Evolutionary conservation across 1,140 invertebrate species (phyloP).

Genomic region (Pseudomyrmex gracilis): DNA sequence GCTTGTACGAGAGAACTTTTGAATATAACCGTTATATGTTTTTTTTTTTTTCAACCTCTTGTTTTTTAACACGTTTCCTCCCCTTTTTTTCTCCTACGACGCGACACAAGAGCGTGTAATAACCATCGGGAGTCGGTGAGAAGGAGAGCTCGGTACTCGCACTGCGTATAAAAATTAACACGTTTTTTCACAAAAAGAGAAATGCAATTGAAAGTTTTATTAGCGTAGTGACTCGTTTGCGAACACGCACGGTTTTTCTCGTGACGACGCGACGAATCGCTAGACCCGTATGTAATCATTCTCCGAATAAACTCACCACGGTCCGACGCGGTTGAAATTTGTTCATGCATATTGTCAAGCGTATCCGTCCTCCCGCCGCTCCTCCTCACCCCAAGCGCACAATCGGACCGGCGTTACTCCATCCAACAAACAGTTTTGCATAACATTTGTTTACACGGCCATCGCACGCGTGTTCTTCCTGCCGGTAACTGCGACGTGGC

Average conservation of each 20-base stretch:
- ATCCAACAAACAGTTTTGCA: constrained; percentile 35
- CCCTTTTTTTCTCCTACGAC: background rate
- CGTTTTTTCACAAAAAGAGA: constrained; percentile 27
- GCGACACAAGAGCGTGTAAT: constrained; percentile 44
- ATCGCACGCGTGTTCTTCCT: constrained; percentile 27
- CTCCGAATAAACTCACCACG: constrained; percentile 13
- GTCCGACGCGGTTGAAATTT: constrained; percentile 15
- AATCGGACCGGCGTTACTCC: background rate
- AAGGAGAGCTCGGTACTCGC: too few species aligned
- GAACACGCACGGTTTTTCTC: background rate
- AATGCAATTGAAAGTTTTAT: constrained; percentile 70
- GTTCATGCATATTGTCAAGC: constrained; percentile 33
- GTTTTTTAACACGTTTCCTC: background rate
- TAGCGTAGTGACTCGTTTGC: constrained; percentile 28
- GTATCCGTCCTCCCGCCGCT: background rate
- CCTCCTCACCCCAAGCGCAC: too few species aligned
- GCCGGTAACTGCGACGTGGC: background rate
- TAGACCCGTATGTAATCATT: constrained; percentile 26
- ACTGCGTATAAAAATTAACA: constrained; percentile 61
- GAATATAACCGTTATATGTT: too few species aligned
- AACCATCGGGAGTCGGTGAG: constrained; percentile 8
- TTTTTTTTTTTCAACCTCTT: background rate
- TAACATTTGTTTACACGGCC: constrained; percentile 48
- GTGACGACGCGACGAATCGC: background rate
- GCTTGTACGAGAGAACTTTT: too few species aligned